Evolutionary conservation across 2,888 invertebrate species (phyloP).

Genomic region (Apotomis betuletana): DNA sequence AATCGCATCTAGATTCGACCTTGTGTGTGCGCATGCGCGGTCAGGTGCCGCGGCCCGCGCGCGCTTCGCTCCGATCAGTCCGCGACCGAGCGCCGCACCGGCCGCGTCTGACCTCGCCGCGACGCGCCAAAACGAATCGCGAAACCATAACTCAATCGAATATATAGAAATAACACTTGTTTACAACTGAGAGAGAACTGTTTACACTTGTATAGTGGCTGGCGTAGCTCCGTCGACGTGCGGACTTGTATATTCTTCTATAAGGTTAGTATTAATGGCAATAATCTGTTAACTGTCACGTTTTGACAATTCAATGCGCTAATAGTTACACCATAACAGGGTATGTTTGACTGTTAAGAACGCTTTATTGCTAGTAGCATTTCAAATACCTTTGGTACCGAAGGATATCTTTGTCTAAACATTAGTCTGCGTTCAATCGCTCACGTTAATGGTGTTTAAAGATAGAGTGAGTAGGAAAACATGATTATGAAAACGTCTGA

Average conservation of each 20-base stretch:
- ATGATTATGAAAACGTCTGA: slow-evolving; percentile 24
- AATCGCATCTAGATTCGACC: slow-evolving; percentile 58
- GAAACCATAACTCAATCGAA: slow-evolving; percentile 30
- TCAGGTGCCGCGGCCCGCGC: slow-evolving; percentile 48
- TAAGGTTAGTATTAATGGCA: slow-evolving; percentile 62
- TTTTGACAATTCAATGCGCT: slow-evolving; percentile 70
- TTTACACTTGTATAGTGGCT: slow-evolving; percentile 12
- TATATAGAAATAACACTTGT: slow-evolving; percentile 20
- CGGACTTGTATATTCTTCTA: slow-evolving; percentile 42
- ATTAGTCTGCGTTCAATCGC: slow-evolving; percentile 53
- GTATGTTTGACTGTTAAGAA: slow-evolving; percentile 39
- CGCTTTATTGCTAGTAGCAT: slow-evolving; percentile 45
- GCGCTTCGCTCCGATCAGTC: slow-evolving; percentile 55
- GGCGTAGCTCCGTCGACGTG: slow-evolving; percentile 9
- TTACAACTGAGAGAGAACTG: not conserved
- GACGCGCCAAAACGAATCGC: slow-evolving; percentile 34
- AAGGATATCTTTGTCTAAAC: slow-evolving; percentile 64
- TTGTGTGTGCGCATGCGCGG: slow-evolving; percentile 69
- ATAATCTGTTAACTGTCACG: slow-evolving; percentile 69
- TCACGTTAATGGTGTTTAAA: slow-evolving; percentile 21
- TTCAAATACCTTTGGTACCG: slow-evolving; percentile 57
- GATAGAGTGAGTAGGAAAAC: slow-evolving; percentile 24
- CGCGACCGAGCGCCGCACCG: slow-evolving; percentile 62
- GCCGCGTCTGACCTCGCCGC: slow-evolving; percentile 30
- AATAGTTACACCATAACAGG: slow-evolving; percentile 55